Base-by-base conservation (phyloP, 2,797 vertebrate genomes). In the Naso thynnoides region DNA sequence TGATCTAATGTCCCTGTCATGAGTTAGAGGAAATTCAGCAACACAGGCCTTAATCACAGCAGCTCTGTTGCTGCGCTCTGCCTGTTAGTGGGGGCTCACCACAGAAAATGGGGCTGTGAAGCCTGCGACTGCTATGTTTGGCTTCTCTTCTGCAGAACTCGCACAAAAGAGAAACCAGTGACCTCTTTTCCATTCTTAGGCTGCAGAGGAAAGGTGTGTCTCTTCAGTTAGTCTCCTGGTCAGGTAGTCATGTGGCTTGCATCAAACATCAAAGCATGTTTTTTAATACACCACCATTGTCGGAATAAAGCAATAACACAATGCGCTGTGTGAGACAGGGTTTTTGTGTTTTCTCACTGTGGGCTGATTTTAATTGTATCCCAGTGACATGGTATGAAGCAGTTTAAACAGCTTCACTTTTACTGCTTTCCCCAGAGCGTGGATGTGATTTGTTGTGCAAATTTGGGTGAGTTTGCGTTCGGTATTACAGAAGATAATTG, bases 161-260 rank as follows among this genome's bases (percentile, higher is more conserved):
- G 47, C 70, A 81, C 71, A 82, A 48, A 76, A 80, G 14, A 64
- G 49, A 50, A 59, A 70, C 47, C 60, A 50, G 50, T 66, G 75
- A 77, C 71, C 64, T 13, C 23, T 39, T 83, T 68, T 88, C 86
- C 85, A 89, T 92, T 92, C 77, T 86, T 83, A 73, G 74, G 49
- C 78, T 85, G 59, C 69, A 88, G 78, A 90, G 88, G 84, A 90
- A 90, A 92, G 92, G 89, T 86, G 89, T 91, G 92, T 86, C 88
- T 81, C 73, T 82, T 77, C 70, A 79, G 82, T 83, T 83, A 84
- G 63, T 81, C 75, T 79, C 55, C 79, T 70, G 47, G 67, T 36
- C 9, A 13, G 9, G 33, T 13, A 2, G 72, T 86, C 86, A 89
- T 31, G 21, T 90, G 86, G 57, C 71, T 65, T 36, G 56, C 58